Base-by-base conservation (phyloP, 2,797 vertebrate genomes). In the Hozukius guyotensis region DNA sequence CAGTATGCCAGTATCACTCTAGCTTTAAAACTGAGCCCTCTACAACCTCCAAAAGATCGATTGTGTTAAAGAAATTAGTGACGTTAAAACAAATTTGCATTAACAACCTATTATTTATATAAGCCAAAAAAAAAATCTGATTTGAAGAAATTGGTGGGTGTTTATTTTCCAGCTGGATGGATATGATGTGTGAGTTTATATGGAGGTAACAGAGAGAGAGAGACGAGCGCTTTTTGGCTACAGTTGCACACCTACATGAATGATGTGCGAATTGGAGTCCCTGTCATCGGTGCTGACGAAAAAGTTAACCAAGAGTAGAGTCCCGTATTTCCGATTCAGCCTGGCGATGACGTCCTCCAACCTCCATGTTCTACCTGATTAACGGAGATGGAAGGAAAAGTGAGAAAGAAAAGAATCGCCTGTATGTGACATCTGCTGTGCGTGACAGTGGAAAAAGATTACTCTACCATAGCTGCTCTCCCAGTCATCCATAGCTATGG, bases 261-360 rank as follows among this genome's bases (percentile, higher is more conserved):
- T 97, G 88, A 99, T 96, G 73, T 98, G 94, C 4, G 96, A 94
- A 70, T 93, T 95, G 86, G 98, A 99, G 92, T 98, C 96, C 83
- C 96, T 96, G 87, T 99, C 97, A 25, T 99, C 97, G 0, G 97
- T 98, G 89, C 97, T 97, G 31, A 99, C 94, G 78, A 97, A 99
- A 90, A 99, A 96, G 88, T 97, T 97, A 63, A 99, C 96, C 59
- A 99, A 90, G 78, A 98, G 97, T 53, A 95, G 97, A 89, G 96
- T 98, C n/a, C 96, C 97, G 11, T 97, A 99, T 94, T 96, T 97
- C 88, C 96, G 96, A 77, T 97, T 99, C 78, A 99, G 92, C 84
- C 89, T 96, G 76, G 97, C 96, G 46, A 99, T 93, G 62, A 96
- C 90, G 32, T 96, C 93, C 88, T 99, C 98, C 75, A 96, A 90